phyloP scores from a whole-genome alignment of 2,113 vertebrate species.

The Mormyrus lacerda region DNA sequence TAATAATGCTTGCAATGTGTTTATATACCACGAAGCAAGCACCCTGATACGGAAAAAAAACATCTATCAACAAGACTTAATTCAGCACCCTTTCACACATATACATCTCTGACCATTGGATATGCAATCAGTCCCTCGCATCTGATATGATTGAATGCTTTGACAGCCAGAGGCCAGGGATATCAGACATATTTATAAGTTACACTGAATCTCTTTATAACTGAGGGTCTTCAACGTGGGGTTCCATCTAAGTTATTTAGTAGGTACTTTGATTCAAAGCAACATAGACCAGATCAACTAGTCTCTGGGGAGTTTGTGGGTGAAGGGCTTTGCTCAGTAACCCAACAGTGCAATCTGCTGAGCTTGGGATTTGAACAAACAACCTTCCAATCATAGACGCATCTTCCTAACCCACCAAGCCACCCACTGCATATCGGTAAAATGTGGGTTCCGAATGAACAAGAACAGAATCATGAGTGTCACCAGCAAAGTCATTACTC shows the following conservation, averaged over 20 bases:
- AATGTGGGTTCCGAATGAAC: not conserved
- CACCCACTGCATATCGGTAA: not conserved
- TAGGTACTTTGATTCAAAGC: not conserved
- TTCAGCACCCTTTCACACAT: not conserved
- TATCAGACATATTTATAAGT: not conserved
- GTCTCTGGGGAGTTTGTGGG: not conserved
- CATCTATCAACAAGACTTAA: not conserved
- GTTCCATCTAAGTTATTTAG: not conserved
- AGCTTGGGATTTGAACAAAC: not conserved
- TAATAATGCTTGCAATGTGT: not conserved
- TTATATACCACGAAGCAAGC: not conserved
- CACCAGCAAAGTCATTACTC: not conserved
- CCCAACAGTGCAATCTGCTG: not conserved
- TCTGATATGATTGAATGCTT: not conserved
- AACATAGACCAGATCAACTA: not conserved
- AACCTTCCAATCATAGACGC: not conserved
- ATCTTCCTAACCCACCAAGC: not conserved
- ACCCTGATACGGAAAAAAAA: not conserved
- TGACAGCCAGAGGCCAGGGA: not conserved
- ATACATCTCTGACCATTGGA: not conserved
- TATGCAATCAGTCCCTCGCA: not conserved
- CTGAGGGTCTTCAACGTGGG: not conserved
- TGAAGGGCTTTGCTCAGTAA: not conserved
- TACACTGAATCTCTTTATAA: not conserved
- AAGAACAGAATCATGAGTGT: not conserved